phyloP scores from a whole-genome alignment of 1,140 invertebrate species.

The Bombus confusus region DNA sequence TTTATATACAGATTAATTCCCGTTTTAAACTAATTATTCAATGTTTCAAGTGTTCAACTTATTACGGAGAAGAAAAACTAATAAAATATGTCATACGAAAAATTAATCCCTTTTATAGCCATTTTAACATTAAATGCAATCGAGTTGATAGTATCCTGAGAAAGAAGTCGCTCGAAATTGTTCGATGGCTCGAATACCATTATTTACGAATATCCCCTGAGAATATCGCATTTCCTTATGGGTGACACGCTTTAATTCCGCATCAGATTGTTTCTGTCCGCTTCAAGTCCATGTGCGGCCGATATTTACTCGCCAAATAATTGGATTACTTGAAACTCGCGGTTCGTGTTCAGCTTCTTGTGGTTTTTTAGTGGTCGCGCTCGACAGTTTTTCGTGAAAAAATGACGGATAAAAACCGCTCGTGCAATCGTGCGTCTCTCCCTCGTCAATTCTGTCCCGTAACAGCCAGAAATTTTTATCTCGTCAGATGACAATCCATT shows the following conservation, averaged over 20 bases:
- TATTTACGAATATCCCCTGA: background rate
- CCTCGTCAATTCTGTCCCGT: no score
- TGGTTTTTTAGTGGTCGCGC: constrained; percentile 1
- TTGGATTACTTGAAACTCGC: constrained; percentile 40
- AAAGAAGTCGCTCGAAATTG: background rate
- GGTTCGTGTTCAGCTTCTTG: constrained; percentile 3
- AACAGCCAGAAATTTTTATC: no score
- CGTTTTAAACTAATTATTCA: no score
- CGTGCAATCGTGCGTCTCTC: background rate
- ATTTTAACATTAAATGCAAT: background rate
- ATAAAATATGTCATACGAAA: no score
- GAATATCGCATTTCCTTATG: constrained; percentile 1
- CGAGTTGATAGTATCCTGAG: background rate
- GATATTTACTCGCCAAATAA: constrained; percentile 36
- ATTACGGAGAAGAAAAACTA: no score
- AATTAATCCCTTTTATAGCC: no score
- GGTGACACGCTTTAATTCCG: constrained; percentile 25
- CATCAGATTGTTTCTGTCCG: constrained; percentile 14
- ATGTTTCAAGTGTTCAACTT: no score
- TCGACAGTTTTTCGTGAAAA: background rate
- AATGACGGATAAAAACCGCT: background rate
- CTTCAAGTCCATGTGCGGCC: constrained; percentile 4
- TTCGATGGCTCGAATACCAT: background rate
- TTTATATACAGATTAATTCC: no score
- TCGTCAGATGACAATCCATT: no score